phyloP scores from a whole-genome alignment of 2,888 invertebrate species.

The Hydrotaea cyrtoneurina region DNA sequence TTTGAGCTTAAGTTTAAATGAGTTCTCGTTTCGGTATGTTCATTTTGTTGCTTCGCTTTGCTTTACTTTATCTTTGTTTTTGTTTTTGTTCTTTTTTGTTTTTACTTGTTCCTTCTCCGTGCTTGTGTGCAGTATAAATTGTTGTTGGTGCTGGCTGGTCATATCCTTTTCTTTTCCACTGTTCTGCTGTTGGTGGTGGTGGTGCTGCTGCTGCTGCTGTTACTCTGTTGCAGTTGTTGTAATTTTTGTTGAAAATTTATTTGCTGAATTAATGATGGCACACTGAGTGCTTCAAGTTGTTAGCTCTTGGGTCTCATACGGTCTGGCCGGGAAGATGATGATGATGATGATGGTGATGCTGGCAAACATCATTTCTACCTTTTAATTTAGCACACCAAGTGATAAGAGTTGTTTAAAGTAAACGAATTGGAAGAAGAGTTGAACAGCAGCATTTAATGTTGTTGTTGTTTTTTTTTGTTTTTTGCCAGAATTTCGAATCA shows the following conservation, averaged over 20 bases:
- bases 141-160: background rate
- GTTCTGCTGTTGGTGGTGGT: background rate
- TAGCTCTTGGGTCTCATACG: slow-evolving; percentile 64
- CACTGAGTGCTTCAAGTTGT: slow-evolving; percentile 45
- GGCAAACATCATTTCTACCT: slow-evolving; percentile 42
- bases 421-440: background rate
- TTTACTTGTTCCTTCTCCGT: background rate
- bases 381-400: slow-evolving; percentile 55
- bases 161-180: slow-evolving; percentile 25
- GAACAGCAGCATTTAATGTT: background rate
- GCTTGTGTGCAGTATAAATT: background rate
- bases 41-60: slow-evolving; percentile 35
- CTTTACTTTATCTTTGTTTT: slow-evolving; percentile 12
- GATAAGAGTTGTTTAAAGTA: slow-evolving; percentile 38
- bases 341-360: background rate
- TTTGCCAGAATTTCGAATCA: too few species aligned
- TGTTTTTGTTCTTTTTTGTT: background rate
- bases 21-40: slow-evolving; percentile 45
- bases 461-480: too few species aligned
- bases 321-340: slow-evolving; percentile 27
- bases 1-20: slow-evolving; percentile 65
- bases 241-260: slow-evolving; percentile 53
- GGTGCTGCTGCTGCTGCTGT: background rate
- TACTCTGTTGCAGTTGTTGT: slow-evolving; percentile 26
- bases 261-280: slow-evolving; percentile 54